These are phyloP conservation scores for Poeciliopsis occidentalis DNA, from an alignment of 2,113 vertebrate species.

Conservation along the genomic window DNA sequence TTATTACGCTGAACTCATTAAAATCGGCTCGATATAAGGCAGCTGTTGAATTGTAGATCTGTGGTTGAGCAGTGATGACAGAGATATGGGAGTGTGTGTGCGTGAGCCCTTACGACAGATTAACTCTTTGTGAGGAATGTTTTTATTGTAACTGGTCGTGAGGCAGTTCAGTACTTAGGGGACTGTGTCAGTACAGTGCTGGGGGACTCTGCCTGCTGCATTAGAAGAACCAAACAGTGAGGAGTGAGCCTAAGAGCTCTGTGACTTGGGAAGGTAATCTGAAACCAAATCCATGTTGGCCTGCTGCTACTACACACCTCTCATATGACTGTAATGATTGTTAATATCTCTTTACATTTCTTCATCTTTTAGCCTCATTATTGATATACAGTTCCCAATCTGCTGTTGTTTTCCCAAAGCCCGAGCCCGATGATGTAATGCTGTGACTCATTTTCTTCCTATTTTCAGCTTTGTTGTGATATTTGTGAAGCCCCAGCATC, in stretches of 20 bases:
- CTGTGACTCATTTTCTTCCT: slow-evolving; percentile 41
- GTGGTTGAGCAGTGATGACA: slow-evolving; percentile 20
- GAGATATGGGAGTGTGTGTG: background rate
- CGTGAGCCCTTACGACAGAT: slow-evolving; percentile 33
- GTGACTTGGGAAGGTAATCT: slow-evolving; percentile 89
- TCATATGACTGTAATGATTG: slow-evolving; percentile 86
- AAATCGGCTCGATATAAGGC: slow-evolving; percentile 51
- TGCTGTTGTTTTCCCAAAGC: slow-evolving; percentile 51
- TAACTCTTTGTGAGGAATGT: slow-evolving; percentile 29
- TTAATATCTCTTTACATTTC: slow-evolving; percentile 78
- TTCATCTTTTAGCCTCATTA: slow-evolving; percentile 71
- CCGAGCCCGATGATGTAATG: slow-evolving; percentile 57
- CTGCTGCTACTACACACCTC: slow-evolving; percentile 86
- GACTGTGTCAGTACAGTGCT: slow-evolving; percentile 91
- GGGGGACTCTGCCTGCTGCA: slow-evolving; percentile 86
- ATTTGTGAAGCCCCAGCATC: slow-evolving; percentile 41
- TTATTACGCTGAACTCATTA: slow-evolving; percentile 62
- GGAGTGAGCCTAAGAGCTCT: slow-evolving; percentile 94
- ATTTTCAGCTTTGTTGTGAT: slow-evolving; percentile 60
- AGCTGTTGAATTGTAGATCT: slow-evolving; percentile 25
- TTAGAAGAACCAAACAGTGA: slow-evolving; percentile 84
- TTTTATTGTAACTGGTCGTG: slow-evolving; percentile 67
- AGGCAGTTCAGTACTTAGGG: slow-evolving; percentile 83
- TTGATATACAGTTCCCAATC: slow-evolving; percentile 73
- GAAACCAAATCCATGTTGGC: slow-evolving; percentile 94